These are phyloP conservation scores for Bagarius yarrelli DNA, from an alignment of 2,113 vertebrate genomes.

Conservation along the genomic window DNA sequence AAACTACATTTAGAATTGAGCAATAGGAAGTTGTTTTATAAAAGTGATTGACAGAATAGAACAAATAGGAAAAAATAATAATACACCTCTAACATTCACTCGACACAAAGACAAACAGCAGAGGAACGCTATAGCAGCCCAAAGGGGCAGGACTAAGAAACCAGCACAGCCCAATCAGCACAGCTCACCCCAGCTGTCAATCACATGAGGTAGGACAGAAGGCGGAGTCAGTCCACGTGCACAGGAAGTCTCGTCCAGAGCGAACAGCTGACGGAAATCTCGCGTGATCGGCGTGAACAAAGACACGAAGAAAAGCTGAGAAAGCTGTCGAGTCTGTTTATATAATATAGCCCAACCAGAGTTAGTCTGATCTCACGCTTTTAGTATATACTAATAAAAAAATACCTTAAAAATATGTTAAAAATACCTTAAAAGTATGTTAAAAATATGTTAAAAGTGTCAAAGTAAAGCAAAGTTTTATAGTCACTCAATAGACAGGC, in stretches of 20 bases:
- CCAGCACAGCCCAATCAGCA: neutral
- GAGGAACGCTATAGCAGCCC: neutral
- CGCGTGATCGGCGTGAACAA: conserved; percentile 24
- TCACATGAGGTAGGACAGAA: neutral
- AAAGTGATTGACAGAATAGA: too few species aligned
- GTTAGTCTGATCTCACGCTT: neutral
- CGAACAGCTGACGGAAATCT: conserved; percentile 43
- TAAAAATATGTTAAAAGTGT: neutral
- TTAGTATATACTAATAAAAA: too few species aligned
- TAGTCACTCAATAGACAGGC: neutral
- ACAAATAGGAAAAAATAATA: too few species aligned
- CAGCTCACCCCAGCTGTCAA: neutral
- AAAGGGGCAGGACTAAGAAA: neutral
- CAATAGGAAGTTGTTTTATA: too few species aligned
- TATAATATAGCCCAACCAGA: neutral
- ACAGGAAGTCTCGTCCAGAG: neutral
- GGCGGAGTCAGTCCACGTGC: conserved; percentile 36
- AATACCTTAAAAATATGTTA: too few species aligned
- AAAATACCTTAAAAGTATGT: too few species aligned
- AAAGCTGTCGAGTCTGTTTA: neutral
- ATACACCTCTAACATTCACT: neutral
- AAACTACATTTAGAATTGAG: too few species aligned
- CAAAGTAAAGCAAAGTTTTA: neutral
- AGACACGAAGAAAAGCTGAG: neutral
- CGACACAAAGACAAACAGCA: neutral